phyloP scores from a whole-genome alignment of 2,113 vertebrate genomes.

The Lepidothrix coronata region DNA sequence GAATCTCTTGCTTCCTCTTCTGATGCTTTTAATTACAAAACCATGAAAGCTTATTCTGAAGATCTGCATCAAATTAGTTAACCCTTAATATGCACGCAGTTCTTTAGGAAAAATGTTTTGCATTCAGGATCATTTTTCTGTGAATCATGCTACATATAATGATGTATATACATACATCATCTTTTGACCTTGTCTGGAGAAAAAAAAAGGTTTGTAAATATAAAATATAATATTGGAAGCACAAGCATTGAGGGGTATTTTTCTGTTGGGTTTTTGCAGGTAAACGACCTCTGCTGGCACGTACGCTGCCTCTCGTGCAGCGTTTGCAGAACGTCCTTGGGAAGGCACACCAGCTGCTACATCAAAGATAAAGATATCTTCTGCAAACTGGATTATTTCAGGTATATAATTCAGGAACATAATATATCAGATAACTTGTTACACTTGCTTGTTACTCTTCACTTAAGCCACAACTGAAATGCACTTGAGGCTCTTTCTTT shows the following conservation, averaged over 20 bases:
- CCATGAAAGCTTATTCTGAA: background rate
- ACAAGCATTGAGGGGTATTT: background rate
- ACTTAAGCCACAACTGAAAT: background rate
- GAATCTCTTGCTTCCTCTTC: background rate
- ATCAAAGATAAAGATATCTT: conserved; percentile 98
- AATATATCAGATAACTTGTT: background rate
- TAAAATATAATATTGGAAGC: background rate
- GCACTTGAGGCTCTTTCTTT: background rate
- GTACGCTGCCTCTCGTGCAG: conserved; percentile 97
- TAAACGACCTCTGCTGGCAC: conserved; percentile 98
- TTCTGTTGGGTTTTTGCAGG: conserved; percentile 69
- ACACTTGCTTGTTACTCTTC: background rate
- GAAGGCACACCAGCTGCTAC: conserved; percentile 95
- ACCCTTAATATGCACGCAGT: background rate
- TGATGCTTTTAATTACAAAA: background rate
- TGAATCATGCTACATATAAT: background rate
- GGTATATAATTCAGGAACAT: conserved; percentile 72
- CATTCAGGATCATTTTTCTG: background rate
- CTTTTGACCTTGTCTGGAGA: background rate
- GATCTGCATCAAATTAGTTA: background rate
- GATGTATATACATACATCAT: too few species aligned
- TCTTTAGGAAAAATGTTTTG: background rate
- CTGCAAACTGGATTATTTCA: conserved; percentile 98
- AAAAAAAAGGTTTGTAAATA: background rate
- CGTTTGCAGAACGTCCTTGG: conserved; percentile 92